phyloP scores from a whole-genome alignment of 2,888 invertebrate species.

The Acrobasis consociella region DNA sequence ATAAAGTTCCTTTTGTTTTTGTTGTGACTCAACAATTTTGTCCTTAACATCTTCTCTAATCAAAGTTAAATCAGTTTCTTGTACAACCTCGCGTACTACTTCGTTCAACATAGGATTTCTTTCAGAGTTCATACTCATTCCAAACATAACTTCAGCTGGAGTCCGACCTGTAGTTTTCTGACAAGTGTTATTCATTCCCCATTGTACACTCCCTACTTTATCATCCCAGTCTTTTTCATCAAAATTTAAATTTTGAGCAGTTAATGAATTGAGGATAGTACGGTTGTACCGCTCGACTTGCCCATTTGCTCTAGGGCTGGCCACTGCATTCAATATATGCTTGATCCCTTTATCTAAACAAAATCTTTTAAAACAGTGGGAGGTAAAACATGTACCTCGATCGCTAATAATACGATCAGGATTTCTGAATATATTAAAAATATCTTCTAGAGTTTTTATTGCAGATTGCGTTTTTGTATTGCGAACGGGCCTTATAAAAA shows the following conservation, averaged over 20 bases:
- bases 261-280: conserved; percentile 22
- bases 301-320: conserved; percentile 23
- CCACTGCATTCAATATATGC: conserved; percentile 27
- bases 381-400: no score
- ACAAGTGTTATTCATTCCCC: conserved; percentile 27
- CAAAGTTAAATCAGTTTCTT: no score
- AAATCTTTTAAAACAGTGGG: neutral
- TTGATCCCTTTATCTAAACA: conserved; percentile 9
- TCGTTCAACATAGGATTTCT: no score
- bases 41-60: no score
- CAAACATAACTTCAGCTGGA: conserved; percentile 12
- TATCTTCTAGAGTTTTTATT: no score
- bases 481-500: neutral
- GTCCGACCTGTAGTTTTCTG: conserved; percentile 23
- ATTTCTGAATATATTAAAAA: no score
- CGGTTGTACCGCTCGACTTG: conserved; percentile 27
- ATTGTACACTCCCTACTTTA: conserved; percentile 22
- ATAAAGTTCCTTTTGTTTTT: no score
- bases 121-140: no score
- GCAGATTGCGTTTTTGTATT: neutral
- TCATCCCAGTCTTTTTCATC: conserved; percentile 26
- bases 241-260: conserved; percentile 14
- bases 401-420: no score
- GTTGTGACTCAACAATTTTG: no score
- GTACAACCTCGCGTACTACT: no score